These are phyloP conservation scores for Acanthosoma haemorrhoidale DNA, from an alignment of 2,888 invertebrate species.

Conservation along the genomic window DNA sequence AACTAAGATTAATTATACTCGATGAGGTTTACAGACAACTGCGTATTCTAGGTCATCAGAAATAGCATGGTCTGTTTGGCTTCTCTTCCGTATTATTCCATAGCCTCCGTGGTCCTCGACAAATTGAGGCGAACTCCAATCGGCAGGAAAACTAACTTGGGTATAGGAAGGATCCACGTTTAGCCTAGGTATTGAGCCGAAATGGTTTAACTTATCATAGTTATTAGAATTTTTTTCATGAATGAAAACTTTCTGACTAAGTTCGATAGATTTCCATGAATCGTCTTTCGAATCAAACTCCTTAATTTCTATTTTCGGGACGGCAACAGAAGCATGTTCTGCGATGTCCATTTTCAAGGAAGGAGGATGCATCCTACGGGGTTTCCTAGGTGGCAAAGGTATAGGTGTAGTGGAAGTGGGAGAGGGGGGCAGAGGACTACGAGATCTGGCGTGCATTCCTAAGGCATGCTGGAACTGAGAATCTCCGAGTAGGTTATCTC, in stretches of 20 bases:
- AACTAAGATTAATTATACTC: constrained; percentile 54
- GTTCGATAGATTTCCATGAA: neutral
- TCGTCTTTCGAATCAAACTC: neutral
- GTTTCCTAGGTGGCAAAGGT: neutral
- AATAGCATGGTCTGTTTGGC: constrained; percentile 55
- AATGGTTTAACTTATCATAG: constrained; percentile 76
- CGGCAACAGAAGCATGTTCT: neutral
- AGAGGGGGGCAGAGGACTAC: constrained; percentile 71
- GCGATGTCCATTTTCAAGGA: constrained; percentile 1
- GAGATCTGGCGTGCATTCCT: constrained; percentile 69
- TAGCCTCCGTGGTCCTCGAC: constrained; percentile 53
- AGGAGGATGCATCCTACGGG: constrained; percentile 14
- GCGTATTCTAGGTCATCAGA: constrained; percentile 76
- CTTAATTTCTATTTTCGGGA: neutral
- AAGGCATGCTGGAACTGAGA: constrained; percentile 67
- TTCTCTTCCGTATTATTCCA: constrained; percentile 65
- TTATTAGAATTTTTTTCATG: constrained; percentile 48
- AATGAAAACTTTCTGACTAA: constrained; percentile 30
- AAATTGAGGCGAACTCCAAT: constrained; percentile 23
- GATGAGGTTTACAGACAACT: constrained; percentile 77
- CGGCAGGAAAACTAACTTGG: constrained; percentile 54
- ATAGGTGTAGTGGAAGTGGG: constrained; percentile 49
- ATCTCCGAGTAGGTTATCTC: constrained; percentile 50
- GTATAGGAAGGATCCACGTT: constrained; percentile 64
- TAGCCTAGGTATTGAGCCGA: constrained; percentile 67